Evolutionary conservation across 2,113 vertebrate genomes (phyloP).

Genomic region (Mesoclemmys tuberculata): DNA sequence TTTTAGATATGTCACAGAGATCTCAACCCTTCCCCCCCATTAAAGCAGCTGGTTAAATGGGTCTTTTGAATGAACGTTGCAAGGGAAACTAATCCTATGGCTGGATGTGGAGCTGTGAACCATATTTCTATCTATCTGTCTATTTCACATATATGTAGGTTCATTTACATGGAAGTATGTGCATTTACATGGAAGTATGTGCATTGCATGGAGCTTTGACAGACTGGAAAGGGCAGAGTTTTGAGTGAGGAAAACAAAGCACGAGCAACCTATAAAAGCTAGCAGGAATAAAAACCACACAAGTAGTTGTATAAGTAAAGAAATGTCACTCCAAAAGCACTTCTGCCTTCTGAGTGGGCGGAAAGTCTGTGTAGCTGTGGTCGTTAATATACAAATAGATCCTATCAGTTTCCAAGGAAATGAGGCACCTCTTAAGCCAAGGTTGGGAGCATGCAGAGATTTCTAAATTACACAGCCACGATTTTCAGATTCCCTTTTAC

Average conservation of each 20-base stretch:
- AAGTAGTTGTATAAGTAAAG: not conserved
- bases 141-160: not conserved
- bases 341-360: conserved; percentile 8
- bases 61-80: not conserved
- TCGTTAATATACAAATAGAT: not conserved
- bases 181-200: not conserved
- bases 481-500: not conserved
- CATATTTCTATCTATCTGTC: not conserved
- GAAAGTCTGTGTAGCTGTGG: conserved; percentile 8
- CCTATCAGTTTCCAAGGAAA: not conserved
- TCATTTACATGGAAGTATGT: not conserved
- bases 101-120: no score
- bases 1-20: not conserved
- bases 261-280: not conserved
- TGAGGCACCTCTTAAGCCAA: not conserved
- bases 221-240: not conserved
- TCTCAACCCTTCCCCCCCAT: not conserved
- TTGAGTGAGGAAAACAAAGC: not conserved
- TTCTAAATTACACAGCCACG: not conserved
- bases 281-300: not conserved
- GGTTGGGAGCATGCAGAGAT: not conserved
- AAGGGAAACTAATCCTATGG: not conserved
- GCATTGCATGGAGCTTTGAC: not conserved
- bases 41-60: not conserved
- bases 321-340: not conserved